Conservation (phyloP, 2,797 vertebrate species). For the Spondyliosoma cantharus region DNA sequence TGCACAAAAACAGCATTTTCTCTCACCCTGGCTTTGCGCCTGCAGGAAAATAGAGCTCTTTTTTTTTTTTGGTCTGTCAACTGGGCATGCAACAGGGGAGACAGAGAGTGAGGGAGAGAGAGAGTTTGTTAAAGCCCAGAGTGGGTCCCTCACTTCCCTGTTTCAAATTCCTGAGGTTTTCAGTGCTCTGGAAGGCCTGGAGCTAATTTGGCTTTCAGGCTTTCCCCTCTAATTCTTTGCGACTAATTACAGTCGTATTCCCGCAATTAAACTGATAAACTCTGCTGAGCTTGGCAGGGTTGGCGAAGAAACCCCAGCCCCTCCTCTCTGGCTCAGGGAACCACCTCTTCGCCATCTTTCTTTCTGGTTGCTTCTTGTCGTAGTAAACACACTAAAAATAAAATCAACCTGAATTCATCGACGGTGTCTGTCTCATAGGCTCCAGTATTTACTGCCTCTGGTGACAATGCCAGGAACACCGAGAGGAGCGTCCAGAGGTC, state of each 20-base stretch:
- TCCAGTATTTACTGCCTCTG: constrained; percentile 73
- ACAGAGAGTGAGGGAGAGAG: constrained; percentile 18
- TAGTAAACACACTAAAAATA: constrained; percentile 79
- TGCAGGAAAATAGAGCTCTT: constrained; percentile 14
- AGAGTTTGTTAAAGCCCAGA: constrained; percentile 68
- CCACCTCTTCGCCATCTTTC: constrained; percentile 39
- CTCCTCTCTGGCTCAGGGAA: constrained; percentile 31
- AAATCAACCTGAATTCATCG: constrained; percentile 70
- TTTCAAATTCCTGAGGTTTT: constrained; percentile 85
- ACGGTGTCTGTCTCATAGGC: constrained; percentile 54
- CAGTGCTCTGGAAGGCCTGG: constrained; percentile 74
- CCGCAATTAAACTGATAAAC: constrained; percentile 83
- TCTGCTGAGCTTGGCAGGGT: constrained; percentile 73
- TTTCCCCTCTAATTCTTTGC: constrained; percentile 80
- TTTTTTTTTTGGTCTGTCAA: constrained; percentile 52
- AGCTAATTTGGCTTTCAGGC: constrained; percentile 82
- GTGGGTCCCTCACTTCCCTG: constrained; percentile 66
- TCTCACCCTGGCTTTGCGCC: neutral
- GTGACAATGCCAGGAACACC: constrained; percentile 74
- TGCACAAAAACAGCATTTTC: constrained; percentile 1
- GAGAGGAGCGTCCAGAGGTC: constrained; percentile 75
- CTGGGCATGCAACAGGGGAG: constrained; percentile 29
- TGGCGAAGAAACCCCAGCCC: constrained; percentile 50
- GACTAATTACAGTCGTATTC: constrained; percentile 83
- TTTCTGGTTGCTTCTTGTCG: constrained; percentile 23